Base-by-base conservation (phyloP, 1,140 invertebrate genomes). In the Drosophila pruinosa region DNA sequence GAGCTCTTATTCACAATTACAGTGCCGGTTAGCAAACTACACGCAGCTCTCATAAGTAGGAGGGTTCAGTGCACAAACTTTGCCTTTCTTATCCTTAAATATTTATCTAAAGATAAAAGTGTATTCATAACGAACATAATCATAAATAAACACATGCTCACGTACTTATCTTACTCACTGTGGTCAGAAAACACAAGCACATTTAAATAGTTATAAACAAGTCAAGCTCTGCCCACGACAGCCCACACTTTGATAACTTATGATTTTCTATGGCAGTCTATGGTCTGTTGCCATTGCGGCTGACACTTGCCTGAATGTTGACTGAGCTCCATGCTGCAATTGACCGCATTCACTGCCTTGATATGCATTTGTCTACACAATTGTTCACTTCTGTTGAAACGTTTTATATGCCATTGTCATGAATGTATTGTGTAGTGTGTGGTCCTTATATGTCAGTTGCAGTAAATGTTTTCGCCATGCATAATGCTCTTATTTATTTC, bases 221-320 rank as follows among this genome's bases (percentile, higher is more conserved):
- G 38, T 61, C 68, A 65, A 58, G 58, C 58, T 57, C 26, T 72
- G 63, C 57, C 68, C 31, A 36, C 48, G 22, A 59, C 75, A 75
- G 62, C 58, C 22, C 50, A 56, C 52, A 58, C 45, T 76, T 72
- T 67, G 41, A 70, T 58, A 72, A 85, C 72, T 76, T 74, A 50
- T 73, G 74, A 73, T 73, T 63, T 52, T 48, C 67, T 21, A 54
- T 47, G 22, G 12, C 39, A 45, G 34, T 12, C 28, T 34, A 36
- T 36, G 34, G 24, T 38, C 54, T 39, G 34, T 17, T 48, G 64
- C 34, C 19, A 14, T 26, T 17, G 48, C 3, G 31, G 43, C 31
- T 57, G 43, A 24, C 62, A 52, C 22, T 19, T 47, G 34, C n/a
- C 50, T 28, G 15, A 21, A 41, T 54, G 43, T 10, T 54, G 31